These are phyloP conservation scores for Chloropsis hardwickii DNA, from an alignment of 2,113 vertebrate species.

Conservation along the genomic window DNA sequence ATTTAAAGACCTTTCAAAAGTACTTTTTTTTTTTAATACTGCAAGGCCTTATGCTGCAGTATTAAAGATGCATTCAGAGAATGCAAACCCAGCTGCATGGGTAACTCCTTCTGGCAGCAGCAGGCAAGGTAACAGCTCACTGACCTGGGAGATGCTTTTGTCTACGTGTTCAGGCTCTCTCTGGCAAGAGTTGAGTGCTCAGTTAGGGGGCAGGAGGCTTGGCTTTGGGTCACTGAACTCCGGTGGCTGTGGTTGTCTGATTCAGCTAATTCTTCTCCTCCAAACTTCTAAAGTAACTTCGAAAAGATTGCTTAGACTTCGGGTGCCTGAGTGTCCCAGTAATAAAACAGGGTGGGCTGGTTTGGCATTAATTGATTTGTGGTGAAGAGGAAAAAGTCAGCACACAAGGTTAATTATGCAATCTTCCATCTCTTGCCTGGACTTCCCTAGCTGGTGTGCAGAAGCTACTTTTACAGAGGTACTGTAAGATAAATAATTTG, in stretches of 20 bases:
- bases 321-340: background rate
- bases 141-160: background rate
- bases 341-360: background rate
- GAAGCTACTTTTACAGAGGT: background rate
- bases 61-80: background rate
- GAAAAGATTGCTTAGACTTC: background rate
- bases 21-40: background rate
- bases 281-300: background rate
- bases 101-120: background rate
- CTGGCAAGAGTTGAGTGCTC: background rate
- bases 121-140: background rate
- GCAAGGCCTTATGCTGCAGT: background rate
- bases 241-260: background rate
- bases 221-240: slow-evolving; percentile 26
- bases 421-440: background rate
- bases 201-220: slow-evolving; percentile 17
- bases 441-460: background rate
- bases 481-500: background rate
- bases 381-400: background rate
- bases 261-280: slow-evolving; percentile 45
- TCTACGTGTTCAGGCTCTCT: background rate
- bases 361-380: background rate
- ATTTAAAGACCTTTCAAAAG: background rate
- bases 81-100: rapidly evolving
- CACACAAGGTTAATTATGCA: background rate